Evolutionary conservation across 2,113 vertebrate species (phyloP).

Genomic region (Cinclus cinclus): DNA sequence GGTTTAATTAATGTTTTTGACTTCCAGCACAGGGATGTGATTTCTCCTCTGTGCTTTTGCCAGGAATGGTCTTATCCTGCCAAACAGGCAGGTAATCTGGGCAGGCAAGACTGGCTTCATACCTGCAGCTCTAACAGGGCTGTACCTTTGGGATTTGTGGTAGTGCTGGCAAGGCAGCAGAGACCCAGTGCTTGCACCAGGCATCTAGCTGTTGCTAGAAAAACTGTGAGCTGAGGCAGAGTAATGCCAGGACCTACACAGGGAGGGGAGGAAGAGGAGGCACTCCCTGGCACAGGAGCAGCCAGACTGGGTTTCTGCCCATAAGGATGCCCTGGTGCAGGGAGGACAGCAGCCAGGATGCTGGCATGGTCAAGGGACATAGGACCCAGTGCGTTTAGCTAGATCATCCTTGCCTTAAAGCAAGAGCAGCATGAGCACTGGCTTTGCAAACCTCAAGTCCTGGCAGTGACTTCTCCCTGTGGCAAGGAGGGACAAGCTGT

Average conservation of each 20-base stretch:
- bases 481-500: background rate
- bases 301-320: background rate
- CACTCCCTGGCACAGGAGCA: background rate
- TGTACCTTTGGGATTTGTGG: background rate
- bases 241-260: background rate
- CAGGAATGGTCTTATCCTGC: constrained; percentile 14
- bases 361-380: background rate
- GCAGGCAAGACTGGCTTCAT: constrained; percentile 1
- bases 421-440: background rate
- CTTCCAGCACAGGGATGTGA: constrained; percentile 25
- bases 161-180: background rate
- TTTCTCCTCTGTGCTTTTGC: constrained; percentile 41
- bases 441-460: background rate
- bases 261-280: background rate
- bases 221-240: background rate
- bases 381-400: background rate
- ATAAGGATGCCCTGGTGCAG: background rate
- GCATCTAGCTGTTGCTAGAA: background rate
- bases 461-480: background rate
- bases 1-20: constrained; percentile 62
- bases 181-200: background rate
- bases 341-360: background rate
- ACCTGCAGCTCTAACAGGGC: background rate
- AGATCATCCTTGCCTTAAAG: background rate
- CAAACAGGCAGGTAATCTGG: background rate